Conservation (phyloP, 2,888 invertebrate genomes). For the Vanessa cardui region DNA sequence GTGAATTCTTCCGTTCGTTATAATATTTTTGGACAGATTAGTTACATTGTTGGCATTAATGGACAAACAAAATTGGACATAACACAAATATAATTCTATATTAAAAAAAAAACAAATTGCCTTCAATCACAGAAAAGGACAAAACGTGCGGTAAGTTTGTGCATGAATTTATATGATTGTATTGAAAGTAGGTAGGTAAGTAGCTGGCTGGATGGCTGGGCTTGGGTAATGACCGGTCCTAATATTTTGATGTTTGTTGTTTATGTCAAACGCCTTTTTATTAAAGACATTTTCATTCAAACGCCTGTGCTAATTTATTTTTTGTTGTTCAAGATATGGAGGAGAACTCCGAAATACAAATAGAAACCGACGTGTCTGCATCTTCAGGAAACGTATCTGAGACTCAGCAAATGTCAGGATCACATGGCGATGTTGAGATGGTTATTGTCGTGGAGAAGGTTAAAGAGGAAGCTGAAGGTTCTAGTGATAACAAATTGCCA, state of each 20-base stretch:
- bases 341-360: slow-evolving; percentile 65
- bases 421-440: slow-evolving; percentile 64
- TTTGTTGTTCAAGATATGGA: slow-evolving; percentile 66
- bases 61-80: slow-evolving; percentile 38
- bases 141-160: slow-evolving; percentile 67
- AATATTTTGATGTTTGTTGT: slow-evolving; percentile 58
- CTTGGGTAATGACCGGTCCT: slow-evolving; percentile 73
- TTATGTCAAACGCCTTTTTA: slow-evolving; percentile 42
- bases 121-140: slow-evolving; percentile 23
- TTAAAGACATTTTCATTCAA: slow-evolving; percentile 49
- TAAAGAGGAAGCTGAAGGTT: slow-evolving; percentile 46
- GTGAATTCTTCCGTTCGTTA: slow-evolving; percentile 59
- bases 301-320: slow-evolving; percentile 39
- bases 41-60: slow-evolving; percentile 42
- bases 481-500: slow-evolving; percentile 17
- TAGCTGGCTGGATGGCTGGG: slow-evolving; percentile 59
- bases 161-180: slow-evolving; percentile 67
- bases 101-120: slow-evolving; percentile 20
- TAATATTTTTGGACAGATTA: slow-evolving; percentile 54
- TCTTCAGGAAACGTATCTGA: slow-evolving; percentile 66
- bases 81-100: slow-evolving; percentile 28
- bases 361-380: slow-evolving; percentile 74
- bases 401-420: slow-evolving; percentile 58
- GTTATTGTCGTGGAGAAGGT: slow-evolving; percentile 67
- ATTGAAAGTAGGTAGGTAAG: slow-evolving; percentile 70